Evolutionary conservation across 2,797 vertebrate species (phyloP), one percentile per base, ranked within the genome.

Genomic region (Helarctos malayanus): DNA sequence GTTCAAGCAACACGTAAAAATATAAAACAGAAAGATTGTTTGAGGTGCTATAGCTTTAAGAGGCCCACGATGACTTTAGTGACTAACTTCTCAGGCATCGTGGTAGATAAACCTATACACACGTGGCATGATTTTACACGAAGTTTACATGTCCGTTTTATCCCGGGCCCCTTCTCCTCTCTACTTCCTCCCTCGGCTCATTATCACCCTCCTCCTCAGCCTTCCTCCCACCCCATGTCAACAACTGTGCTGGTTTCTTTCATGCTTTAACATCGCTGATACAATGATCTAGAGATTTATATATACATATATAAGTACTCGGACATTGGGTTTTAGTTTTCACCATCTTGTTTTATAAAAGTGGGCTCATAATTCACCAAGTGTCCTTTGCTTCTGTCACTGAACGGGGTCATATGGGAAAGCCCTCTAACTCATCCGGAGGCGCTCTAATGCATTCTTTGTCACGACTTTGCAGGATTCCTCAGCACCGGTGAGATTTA

Each of bases 271-370:
- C n/a, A 41, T 23, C 41, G 19, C 25, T 73, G 85, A 54, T 61
- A 32, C 14, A 57, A 71, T 75, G 27, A 78, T 19, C 81, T 57
- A 4, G 8, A 56, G 38, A 57, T 54, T 49, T 41, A 87, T 15
- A 38, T 56, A 45, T 13, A 13, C 8, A 15, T 19, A 29, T 13
- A 29, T 8, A 65, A 41, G 54, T 59, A 56, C 8, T 56, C 1
- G 47, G 35, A 47, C 16, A 10, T 56, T 54, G 35, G 41, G 9
- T 18, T 63, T 94, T 90, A 29, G 32, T n/a, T 80, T 25, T 82
- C 6, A 13, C 19, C 14, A 13, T 73, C 84, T 61, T 92, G n/a
- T 52, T 86, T 76, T 75, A 78, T 3, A 91, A 83, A 97, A 96
- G 54, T 35, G n/a, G 56, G 16, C n/a, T 75, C 15, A 41, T n/a